These are phyloP conservation scores for Eleutherodactylus coqui DNA, from an alignment of 2,797 vertebrate genomes.

Conservation along the genomic window DNA sequence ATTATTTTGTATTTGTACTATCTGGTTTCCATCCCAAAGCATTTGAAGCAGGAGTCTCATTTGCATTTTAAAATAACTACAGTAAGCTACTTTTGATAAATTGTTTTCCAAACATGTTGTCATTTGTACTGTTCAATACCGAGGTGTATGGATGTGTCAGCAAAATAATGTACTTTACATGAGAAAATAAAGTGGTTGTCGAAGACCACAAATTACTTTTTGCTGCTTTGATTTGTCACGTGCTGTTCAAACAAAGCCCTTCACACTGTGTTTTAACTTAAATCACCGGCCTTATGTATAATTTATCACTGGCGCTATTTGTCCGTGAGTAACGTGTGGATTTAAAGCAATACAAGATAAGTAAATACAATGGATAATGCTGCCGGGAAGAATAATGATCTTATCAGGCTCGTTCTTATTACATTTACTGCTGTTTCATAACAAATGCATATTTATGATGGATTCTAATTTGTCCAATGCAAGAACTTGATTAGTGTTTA, in stretches of 20 bases:
- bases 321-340: conserved; percentile 26
- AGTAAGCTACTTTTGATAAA: conserved; percentile 56
- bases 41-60: conserved; percentile 25
- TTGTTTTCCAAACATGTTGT: conserved; percentile 56
- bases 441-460: conserved; percentile 59
- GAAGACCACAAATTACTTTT: conserved; percentile 56
- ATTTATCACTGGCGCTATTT: conserved; percentile 38
- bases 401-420: conserved; percentile 49
- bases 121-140: conserved; percentile 38
- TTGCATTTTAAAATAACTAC: conserved; percentile 53
- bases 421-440: conserved; percentile 53
- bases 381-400: conserved; percentile 31
- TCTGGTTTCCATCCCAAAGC: conserved; percentile 21
- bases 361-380: conserved; percentile 23
- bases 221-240: conserved; percentile 48
- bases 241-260: conserved; percentile 8
- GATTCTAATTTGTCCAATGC: conserved; percentile 59
- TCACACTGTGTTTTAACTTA: conserved; percentile 33
- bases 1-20: conserved; percentile 26
- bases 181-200: conserved; percentile 53
- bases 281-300: conserved; percentile 9
- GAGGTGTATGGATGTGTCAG: conserved; percentile 51
- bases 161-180: conserved; percentile 54
- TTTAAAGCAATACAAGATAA: conserved; percentile 44
- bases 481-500: conserved; percentile 61